Conservation (phyloP, 2,797 vertebrate species). For the Harpagifer antarcticus region DNA sequence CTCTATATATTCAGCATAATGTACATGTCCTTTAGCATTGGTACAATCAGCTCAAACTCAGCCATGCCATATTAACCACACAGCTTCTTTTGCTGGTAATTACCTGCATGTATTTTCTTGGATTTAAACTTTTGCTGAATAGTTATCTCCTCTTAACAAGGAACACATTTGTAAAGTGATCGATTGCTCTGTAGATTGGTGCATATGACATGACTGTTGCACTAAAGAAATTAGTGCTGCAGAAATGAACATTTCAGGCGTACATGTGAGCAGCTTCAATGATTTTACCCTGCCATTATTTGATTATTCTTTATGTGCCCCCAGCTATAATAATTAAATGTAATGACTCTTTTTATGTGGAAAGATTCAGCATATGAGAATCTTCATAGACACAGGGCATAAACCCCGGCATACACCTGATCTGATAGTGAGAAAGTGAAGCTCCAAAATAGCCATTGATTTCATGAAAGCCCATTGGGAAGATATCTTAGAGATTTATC, state of each 20-base stretch:
- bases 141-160: background rate
- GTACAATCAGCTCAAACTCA: background rate
- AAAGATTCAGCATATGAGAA: background rate
- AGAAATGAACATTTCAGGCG: background rate
- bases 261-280: background rate
- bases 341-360: background rate
- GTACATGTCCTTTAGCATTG: background rate
- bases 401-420: constrained; percentile 19
- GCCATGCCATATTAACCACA: background rate
- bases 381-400: background rate
- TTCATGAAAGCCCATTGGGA: constrained; percentile 67
- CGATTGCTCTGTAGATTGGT: background rate
- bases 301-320: background rate
- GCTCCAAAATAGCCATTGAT: constrained; percentile 80
- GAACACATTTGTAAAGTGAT: constrained; percentile 1
- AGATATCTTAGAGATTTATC: constrained; percentile 74
- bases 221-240: background rate
- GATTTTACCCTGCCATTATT: background rate
- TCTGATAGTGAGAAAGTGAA: constrained; percentile 44
- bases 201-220: background rate
- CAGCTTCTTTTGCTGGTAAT: background rate
- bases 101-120: no score
- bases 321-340: background rate
- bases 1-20: background rate
- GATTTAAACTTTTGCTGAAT: no score